phyloP scores from a whole-genome alignment of 2,888 invertebrate species.

The Cheilosia vernalis region DNA sequence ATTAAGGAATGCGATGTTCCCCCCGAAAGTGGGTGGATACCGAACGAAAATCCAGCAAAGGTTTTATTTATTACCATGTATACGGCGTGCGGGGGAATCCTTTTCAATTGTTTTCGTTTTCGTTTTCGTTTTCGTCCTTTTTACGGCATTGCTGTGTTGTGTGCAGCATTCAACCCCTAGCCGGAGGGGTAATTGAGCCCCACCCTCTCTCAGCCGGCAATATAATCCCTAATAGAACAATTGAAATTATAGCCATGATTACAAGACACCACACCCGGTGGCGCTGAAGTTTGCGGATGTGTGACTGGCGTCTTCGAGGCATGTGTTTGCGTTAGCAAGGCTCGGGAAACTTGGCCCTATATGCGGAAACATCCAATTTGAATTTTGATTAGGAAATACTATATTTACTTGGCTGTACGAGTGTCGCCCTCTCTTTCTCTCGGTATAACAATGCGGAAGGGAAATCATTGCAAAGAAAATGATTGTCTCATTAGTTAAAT shows the following conservation, averaged over 20 bases:
- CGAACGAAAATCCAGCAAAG: slow-evolving; percentile 76
- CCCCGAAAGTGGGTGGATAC: slow-evolving; percentile 73
- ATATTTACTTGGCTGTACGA: slow-evolving; percentile 77
- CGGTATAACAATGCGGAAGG: slow-evolving; percentile 46
- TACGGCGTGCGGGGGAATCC: slow-evolving; percentile 57
- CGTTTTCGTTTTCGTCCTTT: slow-evolving; percentile 48
- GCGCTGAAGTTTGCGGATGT: slow-evolving; percentile 12
- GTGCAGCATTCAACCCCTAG: slow-evolving; percentile 32
- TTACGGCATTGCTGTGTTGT: not conserved
- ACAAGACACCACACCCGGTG: slow-evolving; percentile 63
- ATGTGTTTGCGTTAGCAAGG: slow-evolving; percentile 21
- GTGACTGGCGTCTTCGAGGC: slow-evolving; percentile 23
- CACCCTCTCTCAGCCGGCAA: slow-evolving; percentile 48
- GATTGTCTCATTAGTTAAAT: slow-evolving; percentile 76
- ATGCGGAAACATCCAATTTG: slow-evolving; percentile 80
- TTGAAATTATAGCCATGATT: slow-evolving; percentile 75
- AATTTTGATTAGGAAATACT: slow-evolving; percentile 83
- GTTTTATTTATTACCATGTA: slow-evolving; percentile 75
- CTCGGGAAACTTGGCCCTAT: slow-evolving; percentile 42
- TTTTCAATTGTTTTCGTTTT: slow-evolving; percentile 72
- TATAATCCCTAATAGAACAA: slow-evolving; percentile 73
- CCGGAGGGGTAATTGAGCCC: slow-evolving; percentile 69
- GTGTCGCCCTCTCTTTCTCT: not conserved
- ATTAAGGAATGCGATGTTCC: slow-evolving; percentile 49
- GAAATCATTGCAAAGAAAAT: slow-evolving; percentile 68